Base-by-base conservation (phyloP, 2,888 invertebrate species). In the Orthosia incerta region DNA sequence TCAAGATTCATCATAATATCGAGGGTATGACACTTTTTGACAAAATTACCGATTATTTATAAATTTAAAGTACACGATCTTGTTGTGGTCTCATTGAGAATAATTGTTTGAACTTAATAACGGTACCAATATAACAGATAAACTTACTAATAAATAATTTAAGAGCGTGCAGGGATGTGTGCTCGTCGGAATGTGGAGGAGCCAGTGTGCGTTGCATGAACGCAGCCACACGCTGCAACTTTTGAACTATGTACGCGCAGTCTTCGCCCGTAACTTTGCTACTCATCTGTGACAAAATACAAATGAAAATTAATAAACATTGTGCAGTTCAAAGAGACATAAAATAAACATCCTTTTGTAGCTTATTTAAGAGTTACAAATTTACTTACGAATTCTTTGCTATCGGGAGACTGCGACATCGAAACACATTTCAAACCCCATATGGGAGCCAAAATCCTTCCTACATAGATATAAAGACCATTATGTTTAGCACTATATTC, bases 381-480 rank as follows among this genome's bases (percentile, higher is more conserved):
- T 51, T 45, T 82, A 96, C 97, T 96, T 93, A 97, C 97, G 91
- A 97, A 97, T 85, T 97, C 95, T 79, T 96, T 97, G 74, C 96
- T 96, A 74, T 96, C 96, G 20, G 96, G 95, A 1, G 96, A 93
- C 64, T 88, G 87, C 31, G 95, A 97, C 74, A 96, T 97, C 60
- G 97, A 97, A 26, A 98, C 97, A 87, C 98, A 98, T 91, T 97
- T 97, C 82, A 97, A 95, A 86, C 97, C 98, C 99, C 99, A 99
- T 80, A 99, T 97, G 0, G 99, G 98, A 48, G 98, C 96, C 23
- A 99, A 95, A 85, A 99, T 98, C 85, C 99, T 97, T 31, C 98
- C 97, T 18, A 99, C 97, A 91, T 99, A 99, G 57, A 99, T 97
- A 94, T 99, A 99, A 13, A 99, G 97, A 0, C 99, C 99, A 90